These are phyloP conservation scores for Athripsodes cinereus DNA, from an alignment of 2,888 invertebrate species.

Conservation along the genomic window DNA sequence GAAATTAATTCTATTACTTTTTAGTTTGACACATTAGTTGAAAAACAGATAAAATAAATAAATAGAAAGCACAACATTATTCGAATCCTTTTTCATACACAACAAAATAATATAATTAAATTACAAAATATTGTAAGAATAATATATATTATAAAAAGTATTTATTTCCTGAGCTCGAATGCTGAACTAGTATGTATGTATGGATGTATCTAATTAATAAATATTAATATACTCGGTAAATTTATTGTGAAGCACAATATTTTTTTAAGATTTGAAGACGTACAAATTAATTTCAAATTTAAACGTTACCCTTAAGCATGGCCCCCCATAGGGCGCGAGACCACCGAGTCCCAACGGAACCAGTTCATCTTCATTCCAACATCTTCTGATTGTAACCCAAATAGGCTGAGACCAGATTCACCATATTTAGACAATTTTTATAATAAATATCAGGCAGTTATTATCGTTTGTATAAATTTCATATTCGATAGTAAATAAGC, in stretches of 20 bases:
- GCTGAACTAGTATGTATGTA: no score
- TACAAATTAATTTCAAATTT: slow-evolving; percentile 2
- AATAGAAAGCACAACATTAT: no score
- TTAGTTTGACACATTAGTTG: no score
- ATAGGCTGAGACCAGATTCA: slow-evolving; percentile 11
- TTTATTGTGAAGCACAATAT: background rate
- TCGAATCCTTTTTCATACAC: no score
- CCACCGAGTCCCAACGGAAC: slow-evolving; percentile 17
- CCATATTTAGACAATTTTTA: background rate
- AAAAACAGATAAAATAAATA: no score
- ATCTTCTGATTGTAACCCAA: slow-evolving; percentile 17
- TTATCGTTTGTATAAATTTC: background rate
- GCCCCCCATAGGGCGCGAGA: slow-evolving; percentile 4
- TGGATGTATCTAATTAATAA: no score
- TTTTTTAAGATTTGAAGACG: background rate
- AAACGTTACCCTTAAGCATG: background rate
- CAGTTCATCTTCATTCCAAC: slow-evolving; percentile 22
- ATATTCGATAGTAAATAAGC: background rate
- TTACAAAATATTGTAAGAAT: no score
- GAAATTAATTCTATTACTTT: no score
- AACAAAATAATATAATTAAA: no score
- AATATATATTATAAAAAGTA: no score
- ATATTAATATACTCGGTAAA: no score
- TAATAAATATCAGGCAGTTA: background rate
- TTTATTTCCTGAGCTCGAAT: no score